Evolutionary conservation across 37 sponge, comb jelly and placozoan species (phyloP), one percentile per base, ranked within the genome.

Genomic region (Axinella damicornis): DNA sequence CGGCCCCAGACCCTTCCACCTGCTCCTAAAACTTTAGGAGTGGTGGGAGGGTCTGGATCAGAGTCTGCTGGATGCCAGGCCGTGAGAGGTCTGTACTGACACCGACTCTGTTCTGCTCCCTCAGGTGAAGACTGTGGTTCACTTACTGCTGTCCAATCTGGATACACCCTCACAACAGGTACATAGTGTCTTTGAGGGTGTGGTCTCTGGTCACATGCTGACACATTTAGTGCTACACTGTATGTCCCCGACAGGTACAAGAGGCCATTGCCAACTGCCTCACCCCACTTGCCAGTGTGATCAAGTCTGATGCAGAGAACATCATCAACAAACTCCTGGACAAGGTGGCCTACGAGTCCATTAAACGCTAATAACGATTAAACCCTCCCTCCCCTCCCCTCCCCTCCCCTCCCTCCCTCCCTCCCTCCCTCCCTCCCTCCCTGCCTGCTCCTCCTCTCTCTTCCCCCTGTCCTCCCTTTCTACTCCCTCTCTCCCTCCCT

Each of bases 101-200:
- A n/a, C n/a, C n/a, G n/a, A n/a, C n/a, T n/a, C n/a, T 60, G 19
- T 56, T 88, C 53, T 71, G 21, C 2, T 9, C 27, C 41, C 72
- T 0, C 67, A 96, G 96, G 88, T 97, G n/a, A 85, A 87, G 63
- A 67, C 88, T 25, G 97, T 99, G 41, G 87, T 97, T 0, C 78
- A 91, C 52, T 84, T 91, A 53, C 81, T 99, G 57, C 74, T 99
- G 64, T 65, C 73, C 22, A 88, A 94, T 61, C 82, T 99, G 78
- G 93, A 92, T 85, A 99, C 99, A 13, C 99, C 99, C 62, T 97
- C 97, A 27, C 98, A 99, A 77, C 74, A 65, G 53, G 87, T 79
- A 79, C 21, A n/a, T n/a, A n/a, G n/a, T n/a, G 46, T 46, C 9
- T 12, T 46, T 46, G 46, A 9, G 46, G 46, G 46, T 46, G 46